Evolutionary conservation across 2,113 vertebrate genomes (phyloP).

Genomic region (Hyla sarda): DNA sequence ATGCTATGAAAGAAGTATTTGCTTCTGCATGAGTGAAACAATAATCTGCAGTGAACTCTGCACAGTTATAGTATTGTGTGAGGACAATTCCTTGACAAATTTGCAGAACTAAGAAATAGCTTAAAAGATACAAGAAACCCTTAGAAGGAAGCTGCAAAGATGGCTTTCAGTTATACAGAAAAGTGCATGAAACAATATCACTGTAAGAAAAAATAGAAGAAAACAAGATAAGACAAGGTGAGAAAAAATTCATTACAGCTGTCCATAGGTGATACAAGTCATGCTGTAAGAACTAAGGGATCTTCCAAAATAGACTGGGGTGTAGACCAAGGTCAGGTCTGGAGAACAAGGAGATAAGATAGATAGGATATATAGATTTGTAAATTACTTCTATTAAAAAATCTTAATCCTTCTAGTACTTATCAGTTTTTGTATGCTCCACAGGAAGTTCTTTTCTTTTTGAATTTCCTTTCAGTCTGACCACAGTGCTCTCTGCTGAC

Average conservation of each 20-base stretch:
- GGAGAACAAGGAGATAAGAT: background rate
- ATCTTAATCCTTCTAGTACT: too few species aligned
- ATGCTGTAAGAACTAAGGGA: background rate
- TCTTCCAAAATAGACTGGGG: background rate
- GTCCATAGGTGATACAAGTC: background rate
- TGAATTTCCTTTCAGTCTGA: too few species aligned
- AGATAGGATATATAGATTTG: too few species aligned
- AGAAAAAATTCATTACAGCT: background rate
- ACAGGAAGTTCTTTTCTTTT: too few species aligned
- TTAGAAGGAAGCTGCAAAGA: background rate
- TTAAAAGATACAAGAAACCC: background rate
- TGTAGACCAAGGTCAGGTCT: background rate
- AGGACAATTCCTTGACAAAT: background rate
- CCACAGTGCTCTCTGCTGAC: too few species aligned
- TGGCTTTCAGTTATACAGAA: background rate
- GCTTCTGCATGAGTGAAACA: background rate
- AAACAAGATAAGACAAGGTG: background rate
- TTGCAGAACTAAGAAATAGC: background rate
- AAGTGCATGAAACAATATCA: background rate
- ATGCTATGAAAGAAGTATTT: conserved; percentile 16
- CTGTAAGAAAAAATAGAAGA: background rate
- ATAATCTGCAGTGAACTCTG: background rate
- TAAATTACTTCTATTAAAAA: too few species aligned
- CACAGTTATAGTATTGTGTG: background rate
- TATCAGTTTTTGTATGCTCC: too few species aligned